Evolutionary conservation across 2,888 invertebrate genomes (phyloP), one percentile per base, ranked within the genome.

Genomic region (Automeris io): DNA sequence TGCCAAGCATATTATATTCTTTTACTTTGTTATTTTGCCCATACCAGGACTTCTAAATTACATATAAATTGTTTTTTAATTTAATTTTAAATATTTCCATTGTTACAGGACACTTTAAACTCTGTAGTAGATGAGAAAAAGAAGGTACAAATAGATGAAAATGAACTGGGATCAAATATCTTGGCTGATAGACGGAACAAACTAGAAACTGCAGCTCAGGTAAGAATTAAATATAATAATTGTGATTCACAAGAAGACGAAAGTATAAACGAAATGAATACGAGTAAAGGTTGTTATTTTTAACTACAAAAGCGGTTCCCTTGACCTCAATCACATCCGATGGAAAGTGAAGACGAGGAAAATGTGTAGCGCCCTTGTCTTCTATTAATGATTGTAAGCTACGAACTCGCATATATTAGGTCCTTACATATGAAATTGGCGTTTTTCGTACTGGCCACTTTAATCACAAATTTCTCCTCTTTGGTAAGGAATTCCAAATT

Each of bases 201-300:
- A 49, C 74, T 90, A 23, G 90, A 90, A 69, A 90, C 89, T 46
- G 88, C 88, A 26, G 88, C 90, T 38, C 90, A 88, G 73, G 88
- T 88, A 61, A 66, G 59, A 4, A 25, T 19, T 19, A 5, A 6
- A 19, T 7, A 6, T 11, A 25, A 11, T 11, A 25, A 11, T 11
- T 6, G 13, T 12, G 3, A 13, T 29, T 19, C 6, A 19, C 3
- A 19, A 19, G 6, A n/a, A n/a, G n/a, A n/a, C n/a, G n/a, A n/a
- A n/a, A n/a, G n/a, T n/a, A n/a, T n/a, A n/a, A n/a, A n/a, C n/a
- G n/a, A n/a, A n/a, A n/a, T n/a, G n/a, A n/a, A n/a, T n/a, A n/a
- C n/a, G n/a, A n/a, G n/a, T n/a, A n/a, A n/a, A n/a, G n/a, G n/a
- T n/a, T n/a, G 24, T 9, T 24, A 24, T 24, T 16, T 16, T 29